Evolutionary conservation across 2,113 vertebrate species (phyloP).

Genomic region (Hystrix cristata): DNA sequence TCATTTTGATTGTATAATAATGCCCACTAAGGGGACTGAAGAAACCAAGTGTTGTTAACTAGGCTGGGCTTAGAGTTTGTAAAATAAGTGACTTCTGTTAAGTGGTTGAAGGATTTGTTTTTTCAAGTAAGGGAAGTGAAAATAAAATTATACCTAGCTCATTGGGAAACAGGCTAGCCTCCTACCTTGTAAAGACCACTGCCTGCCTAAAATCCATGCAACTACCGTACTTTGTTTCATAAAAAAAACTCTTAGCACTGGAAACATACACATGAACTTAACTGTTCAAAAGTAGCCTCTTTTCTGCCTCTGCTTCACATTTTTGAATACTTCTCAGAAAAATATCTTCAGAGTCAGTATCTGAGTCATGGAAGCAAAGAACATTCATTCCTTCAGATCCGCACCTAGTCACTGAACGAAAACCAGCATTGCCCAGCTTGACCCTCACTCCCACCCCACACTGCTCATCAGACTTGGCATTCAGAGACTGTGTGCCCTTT

Average conservation of each 20-base stretch:
- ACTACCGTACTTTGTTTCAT: not conserved
- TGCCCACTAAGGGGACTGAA: not conserved
- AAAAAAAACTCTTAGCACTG: not conserved
- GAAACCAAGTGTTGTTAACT: conserved; percentile 7
- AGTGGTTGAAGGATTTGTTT: conserved; percentile 7
- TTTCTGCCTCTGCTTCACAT: not conserved
- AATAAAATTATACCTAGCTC: conserved; percentile 28
- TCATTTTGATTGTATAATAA: not conserved
- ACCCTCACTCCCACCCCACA: not conserved
- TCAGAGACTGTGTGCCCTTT: not conserved
- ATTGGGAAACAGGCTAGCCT: not conserved
- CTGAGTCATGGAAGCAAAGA: conserved; percentile 55
- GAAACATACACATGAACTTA: conserved; percentile 42
- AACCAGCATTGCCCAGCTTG: not conserved
- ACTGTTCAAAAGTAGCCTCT: conserved; percentile 39
- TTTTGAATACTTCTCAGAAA: conserved; percentile 38
- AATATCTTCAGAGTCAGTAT: conserved; percentile 43
- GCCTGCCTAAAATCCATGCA: not conserved
- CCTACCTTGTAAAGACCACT: not conserved
- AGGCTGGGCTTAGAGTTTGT: not conserved
- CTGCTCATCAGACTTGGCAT: conserved; percentile 38
- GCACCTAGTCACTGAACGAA: conserved; percentile 49
- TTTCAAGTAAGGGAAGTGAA: not conserved
- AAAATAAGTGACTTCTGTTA: conserved; percentile 19
- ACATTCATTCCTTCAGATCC: conserved; percentile 35